Evolutionary conservation across 2,797 vertebrate genomes (phyloP).

Genomic region (Helostoma temminkii): DNA sequence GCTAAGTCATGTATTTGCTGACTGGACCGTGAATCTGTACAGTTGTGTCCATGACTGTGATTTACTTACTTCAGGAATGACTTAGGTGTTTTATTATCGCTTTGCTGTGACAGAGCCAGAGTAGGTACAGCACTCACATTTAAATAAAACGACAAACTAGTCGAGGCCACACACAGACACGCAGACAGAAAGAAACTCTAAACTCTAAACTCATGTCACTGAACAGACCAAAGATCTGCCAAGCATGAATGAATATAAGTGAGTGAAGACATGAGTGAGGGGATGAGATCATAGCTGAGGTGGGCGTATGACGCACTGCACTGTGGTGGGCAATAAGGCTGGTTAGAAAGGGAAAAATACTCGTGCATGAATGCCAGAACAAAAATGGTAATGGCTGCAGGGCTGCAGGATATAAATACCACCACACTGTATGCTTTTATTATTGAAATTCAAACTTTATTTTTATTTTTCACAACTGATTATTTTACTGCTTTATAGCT

Average conservation of each 20-base stretch:
- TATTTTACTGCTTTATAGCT: not conserved
- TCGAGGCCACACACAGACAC: not conserved
- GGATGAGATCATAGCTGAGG: conserved; percentile 53
- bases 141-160: conserved; percentile 12
- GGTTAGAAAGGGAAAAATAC: conserved; percentile 26
- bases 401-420: conserved; percentile 35
- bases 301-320: conserved; percentile 21
- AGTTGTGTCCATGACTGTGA: conserved; percentile 4
- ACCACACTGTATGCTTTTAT: not conserved
- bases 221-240: conserved; percentile 40
- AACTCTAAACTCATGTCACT: conserved; percentile 21
- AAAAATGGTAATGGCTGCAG: conserved; percentile 39
- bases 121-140: conserved; percentile 4
- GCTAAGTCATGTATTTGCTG: conserved; percentile 34
- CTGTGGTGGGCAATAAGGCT: conserved; percentile 15
- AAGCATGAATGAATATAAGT: conserved; percentile 40
- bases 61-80: not conserved
- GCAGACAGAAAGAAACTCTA: conserved; percentile 7
- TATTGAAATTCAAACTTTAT: not conserved
- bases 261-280: conserved; percentile 20
- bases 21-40: conserved; percentile 34
- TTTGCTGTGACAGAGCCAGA: conserved; percentile 14
- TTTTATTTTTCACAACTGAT: not conserved
- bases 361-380: conserved; percentile 31
- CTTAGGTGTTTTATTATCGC: conserved; percentile 1